Evolutionary conservation across 2,113 vertebrate species (phyloP), one percentile per base, ranked within the genome.

Genomic region (Chrysochloris asiatica): DNA sequence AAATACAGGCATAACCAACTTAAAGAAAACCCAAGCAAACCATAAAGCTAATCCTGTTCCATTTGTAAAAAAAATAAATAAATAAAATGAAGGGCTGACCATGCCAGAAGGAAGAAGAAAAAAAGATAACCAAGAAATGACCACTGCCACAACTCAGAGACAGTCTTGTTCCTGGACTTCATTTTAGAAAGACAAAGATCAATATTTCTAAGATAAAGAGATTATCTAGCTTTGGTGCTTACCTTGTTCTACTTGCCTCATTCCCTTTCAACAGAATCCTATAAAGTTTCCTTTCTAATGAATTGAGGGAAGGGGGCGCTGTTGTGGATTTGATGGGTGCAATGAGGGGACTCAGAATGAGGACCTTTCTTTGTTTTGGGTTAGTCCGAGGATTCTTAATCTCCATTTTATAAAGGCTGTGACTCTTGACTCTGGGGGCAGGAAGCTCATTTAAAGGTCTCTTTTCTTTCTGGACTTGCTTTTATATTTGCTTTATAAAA

Each of bases 251-350:
- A 0, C 6, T n/a, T 2, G 19, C 0, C 26, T 67, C 48, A 0
- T 9, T 86, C 33, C 54, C 10, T 52, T 83, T 54, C 43, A 26
- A 22, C 1, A 33, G 33, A 59, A 43, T n/a, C 65, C 65, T 56
- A 52, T 38, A 12, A 16, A 75, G 13, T 28, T 48, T 78, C 12
- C 1, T 36, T 84, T 83, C 83, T 90, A n/a, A 6, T 30, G 4
- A 59, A 10, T 22, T 7, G 19, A 11, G 65, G 45, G 9, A n/a
- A 1, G 3, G 22, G 3, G 28, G 45, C 3, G 28, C 38, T 10
- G 28, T 1, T 41, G 0, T 33, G 38, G 16, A 63, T 45, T 7
- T 1, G 0, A 22, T 21, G 17, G 38, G 11, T n/a, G 36, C 3
- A 2, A 16, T 59, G 41, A 26, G 0, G 0, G 14, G 69, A 17